Base-by-base conservation (phyloP, 2,888 invertebrate species). In the Eueremaeus valkanovi region DNA sequence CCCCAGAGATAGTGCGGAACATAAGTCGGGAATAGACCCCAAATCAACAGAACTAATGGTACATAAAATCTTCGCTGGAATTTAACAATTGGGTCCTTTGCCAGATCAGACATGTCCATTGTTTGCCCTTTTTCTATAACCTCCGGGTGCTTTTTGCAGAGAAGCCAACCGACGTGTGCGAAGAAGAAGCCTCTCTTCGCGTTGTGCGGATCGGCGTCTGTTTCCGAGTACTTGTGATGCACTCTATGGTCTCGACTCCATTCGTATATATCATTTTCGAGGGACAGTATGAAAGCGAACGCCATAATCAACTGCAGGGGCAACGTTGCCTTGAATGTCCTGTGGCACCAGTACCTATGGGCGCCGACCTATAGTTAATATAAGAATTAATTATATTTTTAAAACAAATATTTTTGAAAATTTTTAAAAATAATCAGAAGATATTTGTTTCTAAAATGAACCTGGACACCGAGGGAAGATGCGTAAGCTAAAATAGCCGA, bases 1-100 rank as follows among this genome's bases (percentile, higher is more conserved):
- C 89, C 85, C 95, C 95, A 96, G 81, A 88, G 89, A 82, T 90
- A 89, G 82, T 89, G 88, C 0, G 96, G 95, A 72, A 94, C 87
- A 77, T 87, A 81, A 0, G 93, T 89, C 0, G 96, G 86, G 24
- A 86, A 73, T 5, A 84, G 76, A 79, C 86, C 85, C 79, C 85
- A 85, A 75, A 82, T 80, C 27, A 85, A 76, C 29, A 83, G 45
- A 29, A 83, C 82, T 61, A 83, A 80, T 36, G 82, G 82, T 33
- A 82, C 75, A 80, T 86, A 86, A 78, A 82, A 81, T 76, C 11
- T 61, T 27, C 73, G 70, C 21, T 79, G 79, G 49, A 78, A 79
- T 16, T 49, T 21, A 16, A 79, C 74, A 1, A 79, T 18, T 3
- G 79, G 79, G 55, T 79, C 78, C 0, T 13, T 63, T 9, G 75